These are phyloP conservation scores for Chironomus tentans DNA, from an alignment of 2,888 invertebrate genomes.

Conservation along the genomic window DNA sequence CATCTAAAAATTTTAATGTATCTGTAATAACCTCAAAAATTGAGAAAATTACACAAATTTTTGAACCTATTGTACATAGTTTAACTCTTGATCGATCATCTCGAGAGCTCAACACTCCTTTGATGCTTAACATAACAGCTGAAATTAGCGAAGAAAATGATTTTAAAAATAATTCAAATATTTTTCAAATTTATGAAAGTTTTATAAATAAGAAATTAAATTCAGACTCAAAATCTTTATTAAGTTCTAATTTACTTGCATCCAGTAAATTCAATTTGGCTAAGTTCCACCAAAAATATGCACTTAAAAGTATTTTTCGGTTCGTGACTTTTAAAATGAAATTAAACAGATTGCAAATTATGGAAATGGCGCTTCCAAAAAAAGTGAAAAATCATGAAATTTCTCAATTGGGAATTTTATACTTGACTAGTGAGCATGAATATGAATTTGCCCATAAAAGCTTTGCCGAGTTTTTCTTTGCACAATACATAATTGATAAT, in stretches of 20 bases:
- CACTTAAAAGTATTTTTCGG: too few species aligned
- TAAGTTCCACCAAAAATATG: neutral
- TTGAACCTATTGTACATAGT: too few species aligned
- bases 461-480: neutral
- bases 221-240: neutral
- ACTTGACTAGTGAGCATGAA: neutral
- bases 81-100: too few species aligned
- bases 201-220: neutral
- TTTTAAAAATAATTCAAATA: neutral
- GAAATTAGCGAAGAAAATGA: neutral
- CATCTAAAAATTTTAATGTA: neutral
- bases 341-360: neutral
- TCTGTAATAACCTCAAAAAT: too few species aligned
- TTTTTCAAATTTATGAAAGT: neutral
- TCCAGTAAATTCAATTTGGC: neutral
- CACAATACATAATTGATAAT: neutral
- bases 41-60: too few species aligned
- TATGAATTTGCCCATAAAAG: neutral
- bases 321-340: neutral
- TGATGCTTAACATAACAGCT: neutral
- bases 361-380: neutral
- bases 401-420: neutral
- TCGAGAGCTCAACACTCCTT: neutral
- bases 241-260: neutral
- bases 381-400: neutral